These are phyloP conservation scores for Scrobipalpa costella DNA, from an alignment of 2,888 invertebrate species.

Conservation along the genomic window DNA sequence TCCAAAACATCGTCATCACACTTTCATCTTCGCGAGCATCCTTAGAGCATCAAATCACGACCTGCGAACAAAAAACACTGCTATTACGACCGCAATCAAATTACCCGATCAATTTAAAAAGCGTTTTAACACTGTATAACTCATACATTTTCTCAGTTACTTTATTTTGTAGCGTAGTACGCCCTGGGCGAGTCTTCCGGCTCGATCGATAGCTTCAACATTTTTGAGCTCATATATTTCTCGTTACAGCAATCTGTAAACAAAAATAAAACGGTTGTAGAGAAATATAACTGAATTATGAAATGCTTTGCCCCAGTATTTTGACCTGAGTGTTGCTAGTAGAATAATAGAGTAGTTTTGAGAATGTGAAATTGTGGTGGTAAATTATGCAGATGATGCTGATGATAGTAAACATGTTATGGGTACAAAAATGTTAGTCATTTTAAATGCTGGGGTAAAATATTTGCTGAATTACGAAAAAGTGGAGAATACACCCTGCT, in stretches of 20 bases:
- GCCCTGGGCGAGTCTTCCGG: constrained; percentile 35
- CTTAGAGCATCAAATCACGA: constrained; percentile 20
- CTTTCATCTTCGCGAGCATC: constrained; percentile 22
- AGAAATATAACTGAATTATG: background rate
- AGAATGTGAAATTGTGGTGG: background rate
- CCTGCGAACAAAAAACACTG: constrained; percentile 29
- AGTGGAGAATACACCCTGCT: background rate
- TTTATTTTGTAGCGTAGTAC: constrained; percentile 60
- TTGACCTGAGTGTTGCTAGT: background rate
- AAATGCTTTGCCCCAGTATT: background rate
- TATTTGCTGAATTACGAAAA: background rate
- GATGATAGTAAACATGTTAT: background rate
- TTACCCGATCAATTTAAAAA: constrained; percentile 52
- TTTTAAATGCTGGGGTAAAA: no score
- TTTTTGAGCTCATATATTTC: constrained; percentile 25
- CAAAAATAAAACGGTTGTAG: constrained; percentile 11
- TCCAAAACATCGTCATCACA: constrained; percentile 25
- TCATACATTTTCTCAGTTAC: constrained; percentile 60
- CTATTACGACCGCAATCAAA: constrained; percentile 28
- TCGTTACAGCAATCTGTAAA: constrained; percentile 25
- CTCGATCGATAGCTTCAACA: constrained; percentile 30
- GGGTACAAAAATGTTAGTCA: background rate
- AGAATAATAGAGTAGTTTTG: background rate
- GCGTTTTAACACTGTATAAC: constrained; percentile 60
- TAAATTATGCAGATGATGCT: background rate